A percentile compares a stretch with the other conserved stretches of the same genome.
Conservation (phyloP, 2,113 vertebrate genomes). For the Hipposideros armiger region DNA sequence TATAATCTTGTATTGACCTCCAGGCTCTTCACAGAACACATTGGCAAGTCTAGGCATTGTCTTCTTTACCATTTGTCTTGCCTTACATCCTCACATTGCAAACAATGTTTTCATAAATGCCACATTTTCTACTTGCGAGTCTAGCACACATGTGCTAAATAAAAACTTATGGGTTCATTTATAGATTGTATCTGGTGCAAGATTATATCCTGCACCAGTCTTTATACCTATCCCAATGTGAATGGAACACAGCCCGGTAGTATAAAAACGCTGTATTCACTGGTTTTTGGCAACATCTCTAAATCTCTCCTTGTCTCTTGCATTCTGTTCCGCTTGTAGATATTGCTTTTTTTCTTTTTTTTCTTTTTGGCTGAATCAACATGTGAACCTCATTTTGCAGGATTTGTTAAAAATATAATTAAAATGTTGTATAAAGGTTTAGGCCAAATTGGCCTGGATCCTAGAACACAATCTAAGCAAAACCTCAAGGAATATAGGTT, state of each 20-base stretch:
- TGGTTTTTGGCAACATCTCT: slow-evolving; percentile 58
- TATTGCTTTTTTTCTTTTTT: slow-evolving; percentile 62
- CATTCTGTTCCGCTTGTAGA: slow-evolving; percentile 65
- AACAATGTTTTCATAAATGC: not conserved
- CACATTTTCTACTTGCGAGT: not conserved
- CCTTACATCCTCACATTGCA: not conserved
- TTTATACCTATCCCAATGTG: not conserved
- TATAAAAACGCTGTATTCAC: slow-evolving; percentile 17
- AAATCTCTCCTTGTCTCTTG: slow-evolving; percentile 49
- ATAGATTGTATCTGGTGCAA: not conserved
- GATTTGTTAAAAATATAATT: slow-evolving; percentile 90
- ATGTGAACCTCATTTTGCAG: slow-evolving; percentile 84
- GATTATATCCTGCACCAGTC: not conserved
- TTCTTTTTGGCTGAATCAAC: slow-evolving; percentile 81
- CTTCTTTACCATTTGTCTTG: not conserved
- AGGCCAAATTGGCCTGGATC: slow-evolving; percentile 88
- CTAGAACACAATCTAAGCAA: slow-evolving; percentile 88
- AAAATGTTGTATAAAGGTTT: slow-evolving; percentile 85
- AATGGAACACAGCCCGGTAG: not conserved
- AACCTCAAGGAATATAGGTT: slow-evolving; percentile 87
- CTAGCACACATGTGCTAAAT: not conserved
- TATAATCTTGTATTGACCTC: not conserved
- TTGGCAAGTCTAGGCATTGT: not conserved
- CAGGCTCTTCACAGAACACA: not conserved
- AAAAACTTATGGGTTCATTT: not conserved